Percentiles rank a stretch among this genome's conserved stretches.
phyloP scores from a whole-genome alignment of 2,888 invertebrate genomes.

The Trissonchulus latispiculum region DNA sequence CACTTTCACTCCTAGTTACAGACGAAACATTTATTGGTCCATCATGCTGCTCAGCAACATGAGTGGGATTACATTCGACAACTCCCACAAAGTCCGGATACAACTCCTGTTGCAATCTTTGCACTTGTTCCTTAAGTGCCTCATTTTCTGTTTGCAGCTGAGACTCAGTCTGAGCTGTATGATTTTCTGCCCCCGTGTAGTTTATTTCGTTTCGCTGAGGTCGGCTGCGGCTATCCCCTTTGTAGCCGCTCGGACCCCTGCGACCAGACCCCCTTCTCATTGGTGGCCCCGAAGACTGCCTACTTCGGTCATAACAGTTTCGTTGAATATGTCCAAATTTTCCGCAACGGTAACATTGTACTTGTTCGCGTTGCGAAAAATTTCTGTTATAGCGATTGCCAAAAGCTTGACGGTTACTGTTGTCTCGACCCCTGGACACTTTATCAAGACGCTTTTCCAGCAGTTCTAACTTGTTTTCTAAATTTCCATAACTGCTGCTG shows the following conservation, averaged over 20 bases:
- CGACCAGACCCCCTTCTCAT: neutral
- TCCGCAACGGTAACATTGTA: neutral
- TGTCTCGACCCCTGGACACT: neutral
- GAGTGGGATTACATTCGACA: neutral
- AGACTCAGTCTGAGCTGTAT: neutral
- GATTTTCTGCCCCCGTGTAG: neutral
- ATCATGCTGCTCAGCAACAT: too few relatives aligned
- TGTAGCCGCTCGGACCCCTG: neutral
- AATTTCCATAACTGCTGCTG: neutral
- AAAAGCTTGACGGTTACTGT: neutral
- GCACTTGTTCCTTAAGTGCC: neutral
- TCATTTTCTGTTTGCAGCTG: neutral
- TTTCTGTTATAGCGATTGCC: neutral
- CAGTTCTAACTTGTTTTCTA: neutral
- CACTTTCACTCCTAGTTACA: too few relatives aligned
- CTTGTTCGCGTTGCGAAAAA: neutral
- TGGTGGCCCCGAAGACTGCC: too few relatives aligned
- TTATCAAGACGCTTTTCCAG: neutral
- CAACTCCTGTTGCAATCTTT: neutral
- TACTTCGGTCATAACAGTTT: neutral
- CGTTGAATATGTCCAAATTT: neutral
- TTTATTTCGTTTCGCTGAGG: neutral
- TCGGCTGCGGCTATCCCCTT: neutral
- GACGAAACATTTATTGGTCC: too few relatives aligned
- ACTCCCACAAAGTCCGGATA: neutral